Evolutionary conservation across 2,797 vertebrate genomes (phyloP), one percentile per base, ranked within the genome.

Genomic region (Natrix natrix): DNA sequence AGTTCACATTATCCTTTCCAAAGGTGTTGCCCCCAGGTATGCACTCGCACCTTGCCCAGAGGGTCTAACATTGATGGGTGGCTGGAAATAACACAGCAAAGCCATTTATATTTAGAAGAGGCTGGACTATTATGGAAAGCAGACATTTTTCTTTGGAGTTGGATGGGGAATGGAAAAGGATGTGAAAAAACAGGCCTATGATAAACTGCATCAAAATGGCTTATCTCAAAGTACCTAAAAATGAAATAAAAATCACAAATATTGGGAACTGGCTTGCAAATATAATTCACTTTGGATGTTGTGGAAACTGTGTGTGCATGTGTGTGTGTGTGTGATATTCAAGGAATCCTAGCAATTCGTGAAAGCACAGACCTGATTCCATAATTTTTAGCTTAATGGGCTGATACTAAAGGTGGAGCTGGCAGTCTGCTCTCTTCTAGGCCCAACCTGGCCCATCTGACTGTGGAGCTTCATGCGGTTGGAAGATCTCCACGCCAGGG

Each of bases 1-100:
- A 87, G 97, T 98, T 66, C 98, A 98, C 5, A 90, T 98, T 93
- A 97, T 98, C 91, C 97, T 96, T 94, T 98, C 98, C 13, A 97
- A 96, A 92, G 98, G 98, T 1, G 96, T 97, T 0, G 74, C 22
- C 13, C 69, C 89, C 24, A 88, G 87, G 93, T 94, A 78, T 28
- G 37, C 4, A 7, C 17, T 56, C 26, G 5, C 32, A 48, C 22
- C 8, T 26, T 52, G 2, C 24, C 56, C 1, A 32, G 91, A 2
- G 48, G 24, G 63, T 32, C 12, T 48, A 32, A 43, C 56, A 11
- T 60, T 43, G 11, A 48, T 8, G 6, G 14, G 2, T 43, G 24
- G 86, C 0, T 57, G 37, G 56, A 32, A 12, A 83, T 24, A n/a
- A 88, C 4, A 17, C 28, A 88, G 20, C 52, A 43, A 88, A 43